phyloP scores from a whole-genome alignment of 2,888 invertebrate genomes.

The Aphodius sticticus region DNA sequence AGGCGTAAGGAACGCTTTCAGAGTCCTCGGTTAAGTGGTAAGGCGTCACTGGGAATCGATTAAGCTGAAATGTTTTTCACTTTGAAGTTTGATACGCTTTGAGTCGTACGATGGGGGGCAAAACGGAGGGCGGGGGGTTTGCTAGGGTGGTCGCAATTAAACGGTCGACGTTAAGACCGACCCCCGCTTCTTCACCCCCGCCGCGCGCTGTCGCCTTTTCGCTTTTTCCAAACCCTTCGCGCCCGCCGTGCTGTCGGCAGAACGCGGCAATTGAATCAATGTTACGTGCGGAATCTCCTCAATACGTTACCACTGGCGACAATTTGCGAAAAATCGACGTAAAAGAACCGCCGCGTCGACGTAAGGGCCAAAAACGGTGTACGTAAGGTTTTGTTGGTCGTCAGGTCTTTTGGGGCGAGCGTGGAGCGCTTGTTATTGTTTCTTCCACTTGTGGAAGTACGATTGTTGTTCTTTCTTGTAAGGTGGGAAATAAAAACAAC shows the following conservation, averaged over 20 bases:
- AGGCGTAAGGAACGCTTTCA: constrained; percentile 36
- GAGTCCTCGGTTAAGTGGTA: constrained; percentile 48
- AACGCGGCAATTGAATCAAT: constrained; percentile 4
- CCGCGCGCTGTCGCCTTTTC: not conserved
- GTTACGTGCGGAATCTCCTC: not conserved
- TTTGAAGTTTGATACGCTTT: constrained; percentile 55
- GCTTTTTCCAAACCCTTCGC: not conserved
- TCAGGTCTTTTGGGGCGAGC: not conserved
- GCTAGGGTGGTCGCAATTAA: not conserved
- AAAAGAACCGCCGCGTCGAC: not conserved
- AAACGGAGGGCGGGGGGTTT: not conserved
- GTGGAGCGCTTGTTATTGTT: not conserved
- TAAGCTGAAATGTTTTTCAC: constrained; percentile 56
- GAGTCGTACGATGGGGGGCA: constrained; percentile 34
- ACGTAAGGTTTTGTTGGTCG: not conserved
- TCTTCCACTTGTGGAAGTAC: not conserved
- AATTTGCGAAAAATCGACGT: not conserved
- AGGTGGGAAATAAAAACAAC: not conserved
- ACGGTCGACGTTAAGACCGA: not conserved
- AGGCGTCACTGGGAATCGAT: constrained; percentile 55
- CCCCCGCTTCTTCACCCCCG: not conserved
- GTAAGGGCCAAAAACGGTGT: not conserved
- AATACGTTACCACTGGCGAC: not conserved
- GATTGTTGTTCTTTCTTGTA: not conserved
- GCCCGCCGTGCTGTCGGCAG: not conserved